A percentile compares a stretch with the other conserved stretches of the same genome.
phyloP scores from a whole-genome alignment of 2,888 invertebrate species.

The Deilephila porcellus region DNA sequence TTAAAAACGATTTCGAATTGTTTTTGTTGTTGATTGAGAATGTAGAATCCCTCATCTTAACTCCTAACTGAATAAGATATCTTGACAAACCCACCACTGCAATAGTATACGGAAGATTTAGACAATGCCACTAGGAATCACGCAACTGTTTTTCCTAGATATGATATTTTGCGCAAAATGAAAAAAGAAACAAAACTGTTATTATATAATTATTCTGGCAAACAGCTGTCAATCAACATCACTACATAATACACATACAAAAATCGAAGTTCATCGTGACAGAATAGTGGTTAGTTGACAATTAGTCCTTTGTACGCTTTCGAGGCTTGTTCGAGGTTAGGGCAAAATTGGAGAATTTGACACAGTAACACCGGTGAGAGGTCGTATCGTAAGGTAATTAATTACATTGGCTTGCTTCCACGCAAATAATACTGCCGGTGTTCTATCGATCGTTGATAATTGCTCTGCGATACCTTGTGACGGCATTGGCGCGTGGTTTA shows the following conservation, averaged over 20 bases:
- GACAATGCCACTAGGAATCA: too few relatives aligned
- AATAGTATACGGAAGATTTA: too few relatives aligned
- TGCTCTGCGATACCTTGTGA: slow-evolving; percentile 16
- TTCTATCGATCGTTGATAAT: slow-evolving; percentile 24
- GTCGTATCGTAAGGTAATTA: slow-evolving; percentile 46
- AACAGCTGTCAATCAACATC: not conserved
- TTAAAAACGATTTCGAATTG: not conserved
- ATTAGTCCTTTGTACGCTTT: slow-evolving; percentile 12
- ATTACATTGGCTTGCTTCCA: slow-evolving; percentile 54
- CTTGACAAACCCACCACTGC: too few relatives aligned
- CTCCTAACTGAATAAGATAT: too few relatives aligned
- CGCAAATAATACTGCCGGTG: slow-evolving; percentile 33
- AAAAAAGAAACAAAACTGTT: too few relatives aligned
- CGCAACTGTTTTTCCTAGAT: too few relatives aligned
- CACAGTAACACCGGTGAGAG: slow-evolving; percentile 34
- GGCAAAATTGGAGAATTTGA: slow-evolving; percentile 56
- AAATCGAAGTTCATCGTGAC: not conserved
- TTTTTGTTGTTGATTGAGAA: not conserved
- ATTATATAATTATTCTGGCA: too few relatives aligned
- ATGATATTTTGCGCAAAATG: too few relatives aligned
- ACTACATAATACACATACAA: too few relatives aligned
- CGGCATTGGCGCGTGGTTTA: slow-evolving; percentile 21
- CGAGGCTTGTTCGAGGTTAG: slow-evolving; percentile 27
- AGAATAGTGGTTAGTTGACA: not conserved
- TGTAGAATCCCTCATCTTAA: not conserved